Evolutionary conservation across 2,797 vertebrate species (phyloP).

Genomic region (Anguilla pacifica): DNA sequence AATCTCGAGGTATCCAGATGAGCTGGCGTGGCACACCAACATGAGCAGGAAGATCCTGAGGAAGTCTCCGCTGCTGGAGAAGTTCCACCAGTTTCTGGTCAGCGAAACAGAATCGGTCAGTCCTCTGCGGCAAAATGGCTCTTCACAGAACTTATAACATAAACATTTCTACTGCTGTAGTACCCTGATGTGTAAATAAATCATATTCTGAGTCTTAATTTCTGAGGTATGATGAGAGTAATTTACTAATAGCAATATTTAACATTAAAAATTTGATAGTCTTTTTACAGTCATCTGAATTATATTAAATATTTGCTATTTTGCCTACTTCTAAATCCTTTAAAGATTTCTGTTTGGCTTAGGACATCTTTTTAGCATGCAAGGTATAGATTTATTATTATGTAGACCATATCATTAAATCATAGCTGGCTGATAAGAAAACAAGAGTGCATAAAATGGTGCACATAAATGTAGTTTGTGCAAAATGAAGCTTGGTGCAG

Average conservation of each 20-base stretch:
- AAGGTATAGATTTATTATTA: not conserved
- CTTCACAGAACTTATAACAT: too few relatives aligned
- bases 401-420: not conserved
- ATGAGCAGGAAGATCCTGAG: conserved; percentile 94
- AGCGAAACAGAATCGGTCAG: conserved; percentile 97
- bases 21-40: conserved; percentile 97
- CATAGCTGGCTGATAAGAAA: not conserved
- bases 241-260: too few relatives aligned
- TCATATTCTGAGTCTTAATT: too few relatives aligned
- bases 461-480: not conserved
- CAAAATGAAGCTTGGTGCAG: not conserved
- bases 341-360: not conserved
- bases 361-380: not conserved
- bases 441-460: not conserved
- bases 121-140: conserved; percentile 22
- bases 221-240: too few relatives aligned
- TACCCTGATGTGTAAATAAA: too few relatives aligned
- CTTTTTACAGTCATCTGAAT: too few relatives aligned
- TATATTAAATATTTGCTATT: not conserved
- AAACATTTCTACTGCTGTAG: too few relatives aligned
- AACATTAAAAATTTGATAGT: too few relatives aligned
- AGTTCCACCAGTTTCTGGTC: conserved; percentile 96
- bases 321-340: too few relatives aligned
- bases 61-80: conserved; percentile 92
- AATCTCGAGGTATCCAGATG: conserved; percentile 90